Base-by-base conservation (phyloP, 2,888 invertebrate species). In the Laspeyria flexula region DNA sequence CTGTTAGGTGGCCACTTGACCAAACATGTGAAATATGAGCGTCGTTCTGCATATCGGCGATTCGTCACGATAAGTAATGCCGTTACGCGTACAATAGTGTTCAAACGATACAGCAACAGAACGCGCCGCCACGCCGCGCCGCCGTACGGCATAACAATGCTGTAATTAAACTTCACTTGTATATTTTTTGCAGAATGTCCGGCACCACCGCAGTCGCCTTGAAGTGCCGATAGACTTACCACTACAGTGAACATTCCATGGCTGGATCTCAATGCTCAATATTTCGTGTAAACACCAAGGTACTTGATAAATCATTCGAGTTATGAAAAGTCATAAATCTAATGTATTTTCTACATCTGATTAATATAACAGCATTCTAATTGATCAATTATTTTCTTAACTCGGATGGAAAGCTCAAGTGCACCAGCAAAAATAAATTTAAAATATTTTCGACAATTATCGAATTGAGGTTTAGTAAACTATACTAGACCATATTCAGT, bases 121-220 rank as follows among this genome's bases (percentile, higher is more conserved):
- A 53, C 53, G n/a, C n/a, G n/a, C n/a, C n/a, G n/a, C n/a, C n/a
- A n/a, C n/a, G n/a, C n/a, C n/a, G n/a, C n/a, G n/a, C n/a, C n/a
- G 41, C 47, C 39, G 46, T 37, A 48, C 43, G 12, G 57, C 60
- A 62, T 65, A 49, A 73, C 66, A 73, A 77, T 65, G 43, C 43
- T 52, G 45, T 60, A 63, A 73, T 72, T 67, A 71, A 66, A 73
- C 57, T 51, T 21, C 38, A 42, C 18, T 30, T 30, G 29, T 41
- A 41, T 75, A 21, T 21, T 61, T 64, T 64, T 82, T 86, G 30
- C 88, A 94, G 94, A 86, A 83, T 94, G 94, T 80, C 94, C 94
- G 54, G 90, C 93, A 0, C 81, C 88, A 18, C 81, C 85, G 35
- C 77, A 81, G 52, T 69, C 75, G 50, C 75, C 82, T 40, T 88